Base-by-base conservation (phyloP, 2,888 invertebrate genomes). In the Tipula helvola region DNA sequence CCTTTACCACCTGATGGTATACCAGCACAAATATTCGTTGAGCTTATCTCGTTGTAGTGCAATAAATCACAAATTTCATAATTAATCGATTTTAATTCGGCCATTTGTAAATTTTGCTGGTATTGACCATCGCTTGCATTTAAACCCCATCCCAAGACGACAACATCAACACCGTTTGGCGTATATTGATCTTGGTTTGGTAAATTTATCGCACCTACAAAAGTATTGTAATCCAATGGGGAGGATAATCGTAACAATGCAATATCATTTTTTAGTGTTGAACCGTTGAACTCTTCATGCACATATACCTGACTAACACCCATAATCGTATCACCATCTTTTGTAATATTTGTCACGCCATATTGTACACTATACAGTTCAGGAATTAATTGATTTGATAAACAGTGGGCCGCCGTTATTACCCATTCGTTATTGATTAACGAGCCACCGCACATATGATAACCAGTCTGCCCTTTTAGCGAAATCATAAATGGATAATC, bases 11-110 rank as follows among this genome's bases (percentile, higher is more conserved):
- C 92, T 87, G 90, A 90, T 0, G 90, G 89, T 12, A 91, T 89
- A 1, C 92, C 92, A 2, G 92, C 92, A 88, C 92, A 93, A 52
- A 92, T 89, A 87, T 92, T 91, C n/a, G 90, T 90, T 0, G 87
- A 47, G 87, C 91, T 90, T 36, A 90, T 89, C 86, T 89, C 88
- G 0, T 88, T 87, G 83, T 90, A 88, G 86, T 91, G 91, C 0
- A 89, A 89, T 4, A 88, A 87, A 16, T 89, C 89, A 88, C 92
- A 92, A 87, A 91, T 91, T 16, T 89, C 89, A 87, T 92, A 90
- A 10, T 90, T 89, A 87, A 91, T 92, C 18, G 90, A 88, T 85
- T 90, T 89, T 41, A 92, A 88, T 12, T 90, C 88, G 1, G 91
- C 92, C 88, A 90, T 90, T 87, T 92, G 92, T 42, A 92, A 88